A percentile compares a stretch with the other conserved stretches of the same genome.
phyloP scores from a whole-genome alignment of 2,113 vertebrate species.

The Steatornis caripensis region DNA sequence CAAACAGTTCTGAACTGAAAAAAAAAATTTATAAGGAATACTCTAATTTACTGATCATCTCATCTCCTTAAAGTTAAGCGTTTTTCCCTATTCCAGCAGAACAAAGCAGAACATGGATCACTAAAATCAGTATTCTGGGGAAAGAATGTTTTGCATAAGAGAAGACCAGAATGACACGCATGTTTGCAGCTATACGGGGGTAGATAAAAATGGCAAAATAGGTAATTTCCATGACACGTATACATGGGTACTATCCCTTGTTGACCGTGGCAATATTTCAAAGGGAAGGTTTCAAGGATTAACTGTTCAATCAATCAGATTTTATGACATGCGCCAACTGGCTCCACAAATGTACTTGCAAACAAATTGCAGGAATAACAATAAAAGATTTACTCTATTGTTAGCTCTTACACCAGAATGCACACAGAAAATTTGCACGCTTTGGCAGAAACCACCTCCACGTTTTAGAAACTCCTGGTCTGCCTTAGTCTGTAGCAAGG shows the following conservation, averaged over 20 bases:
- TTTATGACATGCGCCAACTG: constrained; percentile 35
- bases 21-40: not conserved
- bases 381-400: not conserved
- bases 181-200: not conserved
- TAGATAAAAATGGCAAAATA: constrained; percentile 34
- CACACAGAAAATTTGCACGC: not conserved
- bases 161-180: not conserved
- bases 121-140: not conserved
- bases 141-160: rapidly evolving
- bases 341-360: constrained; percentile 18
- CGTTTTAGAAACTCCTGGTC: not conserved
- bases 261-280: constrained; percentile 58
- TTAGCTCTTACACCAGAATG: not conserved
- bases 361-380: constrained; percentile 24
- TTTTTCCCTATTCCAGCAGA: not conserved
- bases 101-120: not conserved
- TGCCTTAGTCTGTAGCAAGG: not conserved
- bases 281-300: constrained; percentile 42
- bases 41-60: not conserved
- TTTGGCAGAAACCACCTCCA: not conserved
- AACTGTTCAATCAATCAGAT: constrained; percentile 63
- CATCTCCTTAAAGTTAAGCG: not conserved
- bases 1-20: not conserved
- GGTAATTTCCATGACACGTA: constrained; percentile 1
- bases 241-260: not conserved